Evolutionary conservation across 2,888 invertebrate species (phyloP), one percentile per base, ranked within the genome.

Genomic region (Agrochola lychnidis): DNA sequence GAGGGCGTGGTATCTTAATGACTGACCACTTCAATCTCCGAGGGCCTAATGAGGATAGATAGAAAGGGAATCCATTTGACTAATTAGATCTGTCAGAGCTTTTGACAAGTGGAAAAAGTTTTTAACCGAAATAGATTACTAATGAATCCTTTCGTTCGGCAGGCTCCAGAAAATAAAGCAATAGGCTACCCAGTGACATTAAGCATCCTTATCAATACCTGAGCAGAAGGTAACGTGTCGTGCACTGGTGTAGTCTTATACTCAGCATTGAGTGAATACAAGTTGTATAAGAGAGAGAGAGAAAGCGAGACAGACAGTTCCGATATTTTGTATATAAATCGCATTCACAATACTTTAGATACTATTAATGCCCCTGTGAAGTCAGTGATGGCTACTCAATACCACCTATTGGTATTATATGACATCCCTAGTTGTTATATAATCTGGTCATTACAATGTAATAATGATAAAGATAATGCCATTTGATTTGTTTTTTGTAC

Each of bases 1-100:
- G 12, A 66, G 59, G 86, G 83, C 86, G 83, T 86, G 83, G 83
- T 83, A 67, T 51, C 86, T 74, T 86, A 87, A 85, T 81, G 85
- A 87, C 75, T 53, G 63, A 61, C 67, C 71, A 74, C 72, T 80
- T 70, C 45, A 78, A 83, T 78, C 71, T 83, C 14, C 48, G 22
- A 61, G 22, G 40, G 62, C 40, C 40, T 86, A 83, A 83, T 86
- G 73, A 86, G 70, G 30, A 59, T 42, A 78, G 70, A 78, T 74
- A 73, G 42, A 22, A 57, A 63, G 30, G 10, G 19, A 66, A 66
- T 66, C 70, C 67, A 71, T 83, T 71, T 68, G 40, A 30, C 83
- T 85, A 85, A 85, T 83, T 83, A 72, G 71, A 40, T 74, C 19
- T 70, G 59, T 19, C 61, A 66, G 5, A 59, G 22, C 40, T 63